These are phyloP conservation scores for Ameiurus melas DNA, from an alignment of 2,113 vertebrate genomes.

Conservation along the genomic window DNA sequence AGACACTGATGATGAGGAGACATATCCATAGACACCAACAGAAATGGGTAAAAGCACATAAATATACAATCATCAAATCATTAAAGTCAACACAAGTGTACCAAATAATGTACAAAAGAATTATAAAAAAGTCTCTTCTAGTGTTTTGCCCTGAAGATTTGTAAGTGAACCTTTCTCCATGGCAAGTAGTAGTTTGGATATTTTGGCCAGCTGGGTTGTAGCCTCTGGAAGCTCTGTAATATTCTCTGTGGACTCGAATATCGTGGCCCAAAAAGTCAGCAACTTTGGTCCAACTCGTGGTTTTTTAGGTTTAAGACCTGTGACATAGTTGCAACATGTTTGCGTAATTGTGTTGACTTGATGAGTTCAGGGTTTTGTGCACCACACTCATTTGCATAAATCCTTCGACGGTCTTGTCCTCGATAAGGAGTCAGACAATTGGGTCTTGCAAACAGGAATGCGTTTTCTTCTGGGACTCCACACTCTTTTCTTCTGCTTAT, in stretches of 20 bases:
- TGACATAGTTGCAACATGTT: too few relatives aligned
- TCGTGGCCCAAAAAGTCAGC: slow-evolving; percentile 16
- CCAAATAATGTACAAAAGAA: too few relatives aligned
- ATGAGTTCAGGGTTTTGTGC: too few relatives aligned
- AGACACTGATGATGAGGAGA: too few relatives aligned
- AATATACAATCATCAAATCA: too few relatives aligned
- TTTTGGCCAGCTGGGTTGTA: slow-evolving; percentile 12
- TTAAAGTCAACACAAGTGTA: too few relatives aligned
- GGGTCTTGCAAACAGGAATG: slow-evolving; percentile 53
- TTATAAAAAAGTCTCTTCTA: too few relatives aligned
- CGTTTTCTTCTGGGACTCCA: slow-evolving; percentile 29
- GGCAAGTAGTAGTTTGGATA: background rate
- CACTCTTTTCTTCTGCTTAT: background rate
- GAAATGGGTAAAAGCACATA: too few relatives aligned
- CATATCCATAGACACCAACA: too few relatives aligned
- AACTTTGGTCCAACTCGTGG: background rate
- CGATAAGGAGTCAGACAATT: background rate
- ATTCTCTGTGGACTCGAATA: background rate
- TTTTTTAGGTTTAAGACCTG: background rate
- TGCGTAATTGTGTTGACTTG: too few relatives aligned
- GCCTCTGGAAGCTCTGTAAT: background rate
- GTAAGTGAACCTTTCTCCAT: background rate
- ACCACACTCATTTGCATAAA: background rate
- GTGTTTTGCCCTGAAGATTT: background rate
- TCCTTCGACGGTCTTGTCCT: background rate